Conservation (phyloP, 2,888 invertebrate species). For the Acanthopleura granulata region DNA sequence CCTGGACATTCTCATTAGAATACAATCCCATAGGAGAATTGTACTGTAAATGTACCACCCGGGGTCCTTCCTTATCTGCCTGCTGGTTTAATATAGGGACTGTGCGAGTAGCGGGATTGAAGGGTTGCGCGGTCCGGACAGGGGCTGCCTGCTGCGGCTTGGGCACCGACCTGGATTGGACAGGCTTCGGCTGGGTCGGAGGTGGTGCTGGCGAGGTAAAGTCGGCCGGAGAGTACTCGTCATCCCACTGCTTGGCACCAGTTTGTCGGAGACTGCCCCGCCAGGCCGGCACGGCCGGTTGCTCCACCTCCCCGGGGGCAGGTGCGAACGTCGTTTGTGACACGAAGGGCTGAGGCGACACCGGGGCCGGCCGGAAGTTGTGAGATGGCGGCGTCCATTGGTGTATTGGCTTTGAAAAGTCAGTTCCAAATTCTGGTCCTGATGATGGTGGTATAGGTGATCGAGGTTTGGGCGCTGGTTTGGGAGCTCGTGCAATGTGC, state of each 20-base stretch:
- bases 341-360: conserved; percentile 28
- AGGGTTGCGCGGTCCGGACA: conserved; percentile 18
- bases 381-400: conserved; percentile 23
- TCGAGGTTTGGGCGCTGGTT: conserved; percentile 14
- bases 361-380: conserved; percentile 36
- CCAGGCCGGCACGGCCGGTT: conserved; percentile 18
- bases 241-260: conserved; percentile 20
- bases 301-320: conserved; percentile 10
- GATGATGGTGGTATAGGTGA: conserved; percentile 5
- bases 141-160: background rate
- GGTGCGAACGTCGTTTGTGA: conserved; percentile 1
- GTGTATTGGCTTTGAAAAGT: conserved; percentile 8
- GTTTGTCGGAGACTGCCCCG: conserved; percentile 15
- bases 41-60: conserved; percentile 67
- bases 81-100: background rate
- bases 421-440: conserved; percentile 13
- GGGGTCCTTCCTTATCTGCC: conserved; percentile 38
- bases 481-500: background rate
- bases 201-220: background rate
- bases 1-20: conserved; percentile 62
- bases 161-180: conserved; percentile 11
- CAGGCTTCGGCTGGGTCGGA: conserved; percentile 10
- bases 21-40: conserved; percentile 68
- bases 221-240: background rate
- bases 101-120: conserved; percentile 1